Evolutionary conservation across 2,888 invertebrate genomes (phyloP).

Genomic region (Hylaea fasciaria): DNA sequence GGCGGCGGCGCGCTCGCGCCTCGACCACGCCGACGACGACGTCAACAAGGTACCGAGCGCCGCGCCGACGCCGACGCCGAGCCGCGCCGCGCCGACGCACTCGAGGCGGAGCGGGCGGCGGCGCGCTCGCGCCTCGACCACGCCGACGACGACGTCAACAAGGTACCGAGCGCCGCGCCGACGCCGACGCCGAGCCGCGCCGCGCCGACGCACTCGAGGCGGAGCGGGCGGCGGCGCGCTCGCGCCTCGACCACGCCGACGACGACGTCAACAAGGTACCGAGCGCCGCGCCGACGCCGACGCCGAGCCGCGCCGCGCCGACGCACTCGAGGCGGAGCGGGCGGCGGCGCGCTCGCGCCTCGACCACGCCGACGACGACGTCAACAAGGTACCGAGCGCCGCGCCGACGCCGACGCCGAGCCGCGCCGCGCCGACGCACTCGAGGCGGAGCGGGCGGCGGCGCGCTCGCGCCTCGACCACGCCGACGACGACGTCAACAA

Average conservation of each 20-base stretch:
- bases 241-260: slow-evolving; percentile 93
- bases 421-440: slow-evolving; percentile 88
- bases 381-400: slow-evolving; percentile 87
- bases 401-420: background rate
- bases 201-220: slow-evolving; percentile 92
- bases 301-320: slow-evolving; percentile 86
- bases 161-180: slow-evolving; percentile 82
- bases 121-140: background rate
- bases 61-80: background rate
- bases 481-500: slow-evolving; percentile 94
- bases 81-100: background rate
- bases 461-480: slow-evolving; percentile 91
- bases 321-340: slow-evolving; percentile 90
- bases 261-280: slow-evolving; percentile 91
- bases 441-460: too few species aligned
- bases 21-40: too few species aligned
- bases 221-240: slow-evolving; percentile 90
- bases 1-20: too few species aligned
- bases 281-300: slow-evolving; percentile 55
- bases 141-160: slow-evolving; percentile 62
- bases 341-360: slow-evolving; percentile 90
- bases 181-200: slow-evolving; percentile 95
- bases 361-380: slow-evolving; percentile 94
- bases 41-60: background rate
- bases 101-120: background rate